A percentile compares a stretch with the other conserved stretches of the same genome.
Evolutionary conservation across 2,888 invertebrate species (phyloP).

Genomic region (Carabus problematicus): DNA sequence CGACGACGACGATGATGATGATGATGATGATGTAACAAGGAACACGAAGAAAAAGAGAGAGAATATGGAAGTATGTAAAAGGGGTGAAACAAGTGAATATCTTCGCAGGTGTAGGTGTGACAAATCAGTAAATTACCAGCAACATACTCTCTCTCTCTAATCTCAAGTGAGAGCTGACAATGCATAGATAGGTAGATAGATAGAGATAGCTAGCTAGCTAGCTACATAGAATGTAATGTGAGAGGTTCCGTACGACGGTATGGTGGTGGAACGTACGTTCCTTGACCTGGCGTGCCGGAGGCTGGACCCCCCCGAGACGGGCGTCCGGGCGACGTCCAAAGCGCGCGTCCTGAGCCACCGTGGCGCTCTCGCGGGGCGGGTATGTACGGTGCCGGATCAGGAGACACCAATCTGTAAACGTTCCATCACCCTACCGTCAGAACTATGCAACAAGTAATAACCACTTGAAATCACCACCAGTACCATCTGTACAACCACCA

Average conservation of each 20-base stretch:
- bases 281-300: conserved; percentile 4
- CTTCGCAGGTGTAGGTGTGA: no score
- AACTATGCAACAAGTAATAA: no score
- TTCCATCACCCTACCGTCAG: not conserved
- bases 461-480: not conserved
- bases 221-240: not conserved
- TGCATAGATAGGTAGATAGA: not conserved
- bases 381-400: conserved; percentile 6
- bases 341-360: conserved; percentile 41
- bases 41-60: not conserved
- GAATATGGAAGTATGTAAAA: conserved; percentile 8
- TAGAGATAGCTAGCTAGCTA: not conserved
- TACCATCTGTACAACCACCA: not conserved
- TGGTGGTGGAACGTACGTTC: not conserved
- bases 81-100: no score
- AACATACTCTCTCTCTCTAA: no score
- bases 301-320: conserved; percentile 19
- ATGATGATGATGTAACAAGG: conserved; percentile 5
- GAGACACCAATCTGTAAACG: not conserved
- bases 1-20: not conserved
- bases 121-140: no score
- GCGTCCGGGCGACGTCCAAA: conserved; percentile 29
- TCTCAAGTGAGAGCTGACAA: no score
- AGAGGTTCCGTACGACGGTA: not conserved
- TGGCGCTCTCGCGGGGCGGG: conserved; percentile 30